Base-by-base conservation (phyloP, 2,888 invertebrate genomes). In the Cyclophora albipunctata region DNA sequence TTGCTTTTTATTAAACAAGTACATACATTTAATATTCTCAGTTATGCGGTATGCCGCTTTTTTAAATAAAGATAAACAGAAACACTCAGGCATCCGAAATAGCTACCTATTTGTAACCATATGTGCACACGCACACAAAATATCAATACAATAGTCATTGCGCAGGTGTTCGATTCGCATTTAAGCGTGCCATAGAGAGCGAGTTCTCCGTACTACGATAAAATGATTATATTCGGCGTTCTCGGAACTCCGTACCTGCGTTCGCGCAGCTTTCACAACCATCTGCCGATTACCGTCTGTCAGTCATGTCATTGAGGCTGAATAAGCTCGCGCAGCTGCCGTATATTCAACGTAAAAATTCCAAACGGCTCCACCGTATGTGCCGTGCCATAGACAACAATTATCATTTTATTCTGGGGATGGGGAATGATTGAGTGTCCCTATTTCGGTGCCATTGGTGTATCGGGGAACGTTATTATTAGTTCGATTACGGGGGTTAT, bases 171-270 rank as follows among this genome's bases (percentile, higher is more conserved):
- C 71, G 60, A 73, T 78, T 77, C 73, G 73, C 77, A 72, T 73
- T 72, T 65, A 69, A 73, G 70, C 71, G 72, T 64, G 70, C 74
- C 67, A 71, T 79, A 76, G 76, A 81, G 80, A 80, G 78, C 74
- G 75, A 77, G 72, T 87, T 86, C 82, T 74, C 64, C 74, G 84
- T 82, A 84, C 64, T 67, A 73, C 78, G 81, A 20, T 20, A 20
- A 20, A 20, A 20, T 2, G 20, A 85, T 84, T 87, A 85, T 84
- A 86, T 86, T 88, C 80, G 85, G 81, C 75, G 75, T 88, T 86
- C 87, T 81, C 64, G 67, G 86, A 87, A 87, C 71, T 77, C 74
- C 78, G 72, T 86, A 86, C 87, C 86, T 85, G 84, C 78, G 73
- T 65, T 66, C 63, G 72, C 71, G 77, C 73, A 71, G 78, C 87